Evolutionary conservation across 2,113 vertebrate genomes (phyloP).

Genomic region (Gnathonemus longibarbis): DNA sequence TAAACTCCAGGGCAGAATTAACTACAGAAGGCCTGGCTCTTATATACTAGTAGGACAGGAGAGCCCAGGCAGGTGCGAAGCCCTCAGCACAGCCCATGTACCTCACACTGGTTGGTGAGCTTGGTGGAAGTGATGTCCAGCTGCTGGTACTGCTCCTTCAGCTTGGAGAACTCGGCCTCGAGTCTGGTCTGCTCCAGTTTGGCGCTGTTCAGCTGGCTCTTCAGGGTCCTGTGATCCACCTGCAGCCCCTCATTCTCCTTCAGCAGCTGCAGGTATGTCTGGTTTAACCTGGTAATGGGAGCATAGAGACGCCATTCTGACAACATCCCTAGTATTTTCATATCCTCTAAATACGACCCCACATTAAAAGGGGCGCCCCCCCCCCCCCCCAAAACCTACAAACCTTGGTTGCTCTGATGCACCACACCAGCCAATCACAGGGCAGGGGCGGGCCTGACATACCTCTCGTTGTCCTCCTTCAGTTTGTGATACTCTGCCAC

Average conservation of each 20-base stretch:
- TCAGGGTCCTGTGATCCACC: conserved; percentile 84
- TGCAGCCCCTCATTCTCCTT: conserved; percentile 87
- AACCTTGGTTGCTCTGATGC: neutral
- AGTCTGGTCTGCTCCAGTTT: conserved; percentile 91
- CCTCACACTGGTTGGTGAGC: conserved; percentile 95
- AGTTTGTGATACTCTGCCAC: conserved; percentile 78
- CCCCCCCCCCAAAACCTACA: neutral
- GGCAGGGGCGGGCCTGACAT: conserved; percentile 19
- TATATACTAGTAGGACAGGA: neutral
- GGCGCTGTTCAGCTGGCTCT: conserved; percentile 80
- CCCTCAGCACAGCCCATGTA: conserved; percentile 32
- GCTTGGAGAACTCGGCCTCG: conserved; percentile 91
- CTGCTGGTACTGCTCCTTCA: conserved; percentile 91
- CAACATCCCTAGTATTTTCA: neutral
- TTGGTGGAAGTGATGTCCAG: conserved; percentile 93
- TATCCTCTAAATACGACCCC: neutral
- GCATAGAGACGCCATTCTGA: neutral
- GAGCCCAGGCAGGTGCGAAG: neutral
- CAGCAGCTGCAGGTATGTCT: conserved; percentile 73
- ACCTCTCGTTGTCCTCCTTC: conserved; percentile 85
- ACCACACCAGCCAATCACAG: neutral
- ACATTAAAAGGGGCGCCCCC: neutral
- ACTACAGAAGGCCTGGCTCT: neutral
- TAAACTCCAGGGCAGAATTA: neutral
- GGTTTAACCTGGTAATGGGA: conserved; percentile 67